A percentile compares a stretch with the other conserved stretches of the same genome.
Conservation (phyloP, 2,797 vertebrate species). For the Oreochromis grahami region DNA sequence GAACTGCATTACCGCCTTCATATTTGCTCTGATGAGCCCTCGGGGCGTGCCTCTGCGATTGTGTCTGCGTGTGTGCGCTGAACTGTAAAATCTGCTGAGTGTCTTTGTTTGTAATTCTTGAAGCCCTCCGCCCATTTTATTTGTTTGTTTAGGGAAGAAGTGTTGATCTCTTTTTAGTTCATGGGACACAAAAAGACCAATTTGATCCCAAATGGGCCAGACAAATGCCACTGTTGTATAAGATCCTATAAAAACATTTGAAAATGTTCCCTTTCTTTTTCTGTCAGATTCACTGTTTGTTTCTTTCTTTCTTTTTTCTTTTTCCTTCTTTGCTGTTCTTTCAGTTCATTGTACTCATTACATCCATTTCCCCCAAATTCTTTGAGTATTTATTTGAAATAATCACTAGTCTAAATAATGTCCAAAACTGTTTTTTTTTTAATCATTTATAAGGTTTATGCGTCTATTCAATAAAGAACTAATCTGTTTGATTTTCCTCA, state of each 20-base stretch:
- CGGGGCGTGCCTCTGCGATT: not conserved
- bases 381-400: not conserved
- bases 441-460: not conserved
- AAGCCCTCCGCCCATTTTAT: not conserved
- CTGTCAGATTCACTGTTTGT: not conserved
- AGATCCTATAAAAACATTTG: not conserved
- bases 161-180: not conserved
- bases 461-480: accelerated
- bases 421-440: accelerated
- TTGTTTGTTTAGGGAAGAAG: not conserved
- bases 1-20: not conserved
- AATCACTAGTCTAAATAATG: not conserved
- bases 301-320: accelerated
- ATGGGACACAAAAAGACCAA: not conserved
- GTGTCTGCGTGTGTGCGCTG: not conserved
- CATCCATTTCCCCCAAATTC: accelerated
- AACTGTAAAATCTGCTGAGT: not conserved
- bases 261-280: not conserved
- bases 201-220: not conserved
- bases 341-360: not conserved
- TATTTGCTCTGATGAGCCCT: not conserved
- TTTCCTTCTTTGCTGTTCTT: accelerated
- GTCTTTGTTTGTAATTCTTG: not conserved
- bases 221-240: accelerated
- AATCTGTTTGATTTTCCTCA: not conserved